These are phyloP conservation scores for Sus scrofa DNA, from an alignment of 2,113 vertebrate species.

Conservation along the genomic window DNA sequence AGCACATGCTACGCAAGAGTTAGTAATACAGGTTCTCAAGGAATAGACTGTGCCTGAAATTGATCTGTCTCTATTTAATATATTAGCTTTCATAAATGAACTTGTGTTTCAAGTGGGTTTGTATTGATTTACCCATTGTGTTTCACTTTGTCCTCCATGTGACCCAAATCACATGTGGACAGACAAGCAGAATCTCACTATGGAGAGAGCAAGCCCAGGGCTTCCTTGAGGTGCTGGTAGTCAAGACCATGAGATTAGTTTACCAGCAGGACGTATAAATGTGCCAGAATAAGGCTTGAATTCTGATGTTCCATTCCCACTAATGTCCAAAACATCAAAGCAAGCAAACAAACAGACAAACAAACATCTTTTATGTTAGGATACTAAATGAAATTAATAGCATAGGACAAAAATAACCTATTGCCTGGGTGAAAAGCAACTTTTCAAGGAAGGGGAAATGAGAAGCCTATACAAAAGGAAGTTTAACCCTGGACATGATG, in stretches of 20 bases:
- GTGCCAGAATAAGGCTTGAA: background rate
- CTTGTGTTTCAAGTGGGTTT: slow-evolving; percentile 63
- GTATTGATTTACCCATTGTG: slow-evolving; percentile 48
- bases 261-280: background rate
- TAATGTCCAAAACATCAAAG: background rate
- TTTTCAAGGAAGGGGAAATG: slow-evolving; percentile 37
- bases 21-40: slow-evolving; percentile 1
- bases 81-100: slow-evolving; percentile 69
- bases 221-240: background rate
- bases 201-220: background rate
- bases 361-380: background rate
- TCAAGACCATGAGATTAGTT: background rate
- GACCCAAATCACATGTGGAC: background rate
- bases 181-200: background rate
- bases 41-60: slow-evolving; percentile 2
- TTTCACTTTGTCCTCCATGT: slow-evolving; percentile 23
- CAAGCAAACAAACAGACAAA: no score
- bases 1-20: background rate
- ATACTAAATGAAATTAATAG: background rate
- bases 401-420: background rate
- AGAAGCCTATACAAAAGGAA: background rate
- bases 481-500: background rate
- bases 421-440: background rate
- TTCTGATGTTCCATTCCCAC: background rate
- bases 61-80: slow-evolving; percentile 51